Percentiles rank a stretch among this genome's conserved stretches.
These are phyloP conservation scores for Psettodes erumei DNA, from an alignment of 2,113 vertebrate genomes.

Conservation along the genomic window DNA sequence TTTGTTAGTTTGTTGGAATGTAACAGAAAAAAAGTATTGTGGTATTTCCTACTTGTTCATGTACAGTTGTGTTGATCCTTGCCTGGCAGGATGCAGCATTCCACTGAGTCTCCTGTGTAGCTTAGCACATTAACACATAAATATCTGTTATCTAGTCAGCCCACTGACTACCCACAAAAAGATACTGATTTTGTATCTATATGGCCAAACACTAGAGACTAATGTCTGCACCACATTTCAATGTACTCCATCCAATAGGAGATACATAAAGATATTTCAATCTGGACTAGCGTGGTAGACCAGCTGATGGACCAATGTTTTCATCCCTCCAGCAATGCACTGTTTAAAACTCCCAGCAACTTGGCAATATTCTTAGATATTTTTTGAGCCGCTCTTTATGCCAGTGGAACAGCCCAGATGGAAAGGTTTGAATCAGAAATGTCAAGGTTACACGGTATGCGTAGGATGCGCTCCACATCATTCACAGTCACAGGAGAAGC, in stretches of 20 bases:
- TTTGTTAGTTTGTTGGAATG: background rate
- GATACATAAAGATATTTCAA: background rate
- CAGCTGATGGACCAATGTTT: background rate
- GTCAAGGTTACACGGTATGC: background rate
- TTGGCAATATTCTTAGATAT: background rate
- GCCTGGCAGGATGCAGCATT: too few relatives aligned
- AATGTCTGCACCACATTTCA: background rate
- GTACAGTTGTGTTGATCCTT: background rate
- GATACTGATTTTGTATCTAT: background rate
- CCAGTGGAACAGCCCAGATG: background rate
- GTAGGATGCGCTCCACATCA: background rate
- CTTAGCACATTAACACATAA: background rate
- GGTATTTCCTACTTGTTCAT: too few relatives aligned
- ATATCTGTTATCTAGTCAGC: too few relatives aligned
- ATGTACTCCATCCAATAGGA: background rate
- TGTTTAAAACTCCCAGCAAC: background rate
- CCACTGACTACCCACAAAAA: too few relatives aligned
- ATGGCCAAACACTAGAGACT: background rate
- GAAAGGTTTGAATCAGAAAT: background rate
- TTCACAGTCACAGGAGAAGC: background rate
- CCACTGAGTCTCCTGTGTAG: background rate
- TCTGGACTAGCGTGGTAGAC: background rate
- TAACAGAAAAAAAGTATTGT: too few relatives aligned
- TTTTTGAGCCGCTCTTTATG: background rate
- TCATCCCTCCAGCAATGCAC: background rate